phyloP scores from a whole-genome alignment of 2,888 invertebrate species.

The Caenorhabditis sulstoni region DNA sequence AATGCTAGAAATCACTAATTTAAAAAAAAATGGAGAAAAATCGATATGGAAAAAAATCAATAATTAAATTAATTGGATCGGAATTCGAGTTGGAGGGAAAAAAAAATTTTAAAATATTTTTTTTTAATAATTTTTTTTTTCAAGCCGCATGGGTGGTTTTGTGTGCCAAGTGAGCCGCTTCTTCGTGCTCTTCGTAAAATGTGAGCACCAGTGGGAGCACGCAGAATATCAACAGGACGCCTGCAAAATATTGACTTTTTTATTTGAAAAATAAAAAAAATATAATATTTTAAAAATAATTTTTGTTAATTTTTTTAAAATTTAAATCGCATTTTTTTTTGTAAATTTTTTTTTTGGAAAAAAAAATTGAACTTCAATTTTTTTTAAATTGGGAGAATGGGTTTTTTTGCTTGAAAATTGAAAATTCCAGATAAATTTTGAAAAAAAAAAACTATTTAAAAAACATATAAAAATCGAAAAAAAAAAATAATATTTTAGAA shows the following conservation, averaged over 20 bases:
- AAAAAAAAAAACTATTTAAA: too few relatives aligned
- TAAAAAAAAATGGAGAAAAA: neutral
- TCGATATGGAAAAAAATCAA: constrained; percentile 5
- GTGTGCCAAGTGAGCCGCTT: constrained; percentile 59
- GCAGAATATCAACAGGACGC: constrained; percentile 77
- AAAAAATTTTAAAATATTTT: too few relatives aligned
- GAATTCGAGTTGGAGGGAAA: neutral
- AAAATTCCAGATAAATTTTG: too few relatives aligned
- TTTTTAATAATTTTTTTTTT: neutral
- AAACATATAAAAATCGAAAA: too few relatives aligned
- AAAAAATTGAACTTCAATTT: too few relatives aligned
- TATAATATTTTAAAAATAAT: too few relatives aligned
- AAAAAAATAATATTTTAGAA: too few relatives aligned
- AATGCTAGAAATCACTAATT: constrained; percentile 13
- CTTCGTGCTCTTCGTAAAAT: constrained; percentile 73
- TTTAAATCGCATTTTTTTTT: neutral
- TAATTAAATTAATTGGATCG: neutral
- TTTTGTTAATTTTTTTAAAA: too few relatives aligned
- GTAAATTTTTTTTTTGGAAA: neutral
- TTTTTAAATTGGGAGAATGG: too few relatives aligned
- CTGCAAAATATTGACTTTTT: constrained; percentile 31
- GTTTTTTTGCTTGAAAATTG: too few relatives aligned
- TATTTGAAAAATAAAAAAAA: neutral
- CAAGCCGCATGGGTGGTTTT: constrained; percentile 42
- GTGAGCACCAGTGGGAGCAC: constrained; percentile 76